Evolutionary conservation across 2,113 vertebrate genomes (phyloP).

Genomic region (Zeus faber): DNA sequence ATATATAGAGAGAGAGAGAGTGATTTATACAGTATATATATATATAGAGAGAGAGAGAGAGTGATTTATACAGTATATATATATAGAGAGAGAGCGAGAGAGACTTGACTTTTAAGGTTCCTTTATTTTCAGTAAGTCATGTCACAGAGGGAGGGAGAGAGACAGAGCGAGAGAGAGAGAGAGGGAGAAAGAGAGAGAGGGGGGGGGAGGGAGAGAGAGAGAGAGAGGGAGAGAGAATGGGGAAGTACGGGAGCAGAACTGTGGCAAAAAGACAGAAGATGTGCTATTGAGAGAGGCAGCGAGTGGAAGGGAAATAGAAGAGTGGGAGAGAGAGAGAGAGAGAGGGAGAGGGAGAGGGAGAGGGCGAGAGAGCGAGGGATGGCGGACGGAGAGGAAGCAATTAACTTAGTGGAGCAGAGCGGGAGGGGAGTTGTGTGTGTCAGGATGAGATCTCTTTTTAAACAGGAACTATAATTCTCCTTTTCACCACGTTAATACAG

Average conservation of each 20-base stretch:
- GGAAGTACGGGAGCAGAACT: too few relatives aligned
- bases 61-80: not conserved
- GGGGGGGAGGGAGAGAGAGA: not conserved
- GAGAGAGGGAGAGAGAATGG: not conserved
- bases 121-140: too few relatives aligned
- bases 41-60: slow-evolving; percentile 4
- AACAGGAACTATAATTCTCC: too few relatives aligned
- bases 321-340: not conserved
- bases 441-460: too few relatives aligned
- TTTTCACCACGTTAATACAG: too few relatives aligned
- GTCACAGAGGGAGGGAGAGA: slow-evolving; percentile 9
- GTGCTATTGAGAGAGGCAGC: not conserved
- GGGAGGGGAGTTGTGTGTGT: slow-evolving; percentile 12
- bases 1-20: slow-evolving; percentile 5
- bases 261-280: too few relatives aligned
- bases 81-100: slow-evolving; percentile 3
- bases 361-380: not conserved
- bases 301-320: not conserved
- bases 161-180: not conserved
- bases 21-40: not conserved
- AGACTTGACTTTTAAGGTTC: too few relatives aligned
- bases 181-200: not conserved
- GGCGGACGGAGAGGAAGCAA: slow-evolving; percentile 41
- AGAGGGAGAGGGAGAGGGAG: not conserved
- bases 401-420: slow-evolving; percentile 35